Conservation (phyloP, 1,140 invertebrate genomes). For the Aphaenogaster rudis region DNA sequence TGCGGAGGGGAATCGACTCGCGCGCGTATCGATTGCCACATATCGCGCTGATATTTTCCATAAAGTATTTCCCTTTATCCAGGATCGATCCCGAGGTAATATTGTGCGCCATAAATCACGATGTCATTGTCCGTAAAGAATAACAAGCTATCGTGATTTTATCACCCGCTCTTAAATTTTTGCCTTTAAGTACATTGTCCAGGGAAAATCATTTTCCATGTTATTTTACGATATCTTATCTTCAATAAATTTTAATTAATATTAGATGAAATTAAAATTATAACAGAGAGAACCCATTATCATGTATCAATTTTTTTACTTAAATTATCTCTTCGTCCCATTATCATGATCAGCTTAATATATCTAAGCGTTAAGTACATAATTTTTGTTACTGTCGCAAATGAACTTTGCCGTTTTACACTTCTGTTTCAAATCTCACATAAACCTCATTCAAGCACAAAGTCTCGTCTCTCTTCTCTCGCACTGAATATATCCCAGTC, state of each 20-base stretch:
- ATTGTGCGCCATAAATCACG: slow-evolving; percentile 56
- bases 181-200: background rate
- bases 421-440: slow-evolving; percentile 8
- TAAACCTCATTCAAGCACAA: background rate
- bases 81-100: slow-evolving; percentile 53
- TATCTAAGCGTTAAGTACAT: slow-evolving; percentile 8
- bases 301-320: background rate
- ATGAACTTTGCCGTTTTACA: slow-evolving; percentile 20
- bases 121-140: slow-evolving; percentile 39
- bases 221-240: background rate
- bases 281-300: background rate
- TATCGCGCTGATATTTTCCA: slow-evolving; percentile 49
- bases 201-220: background rate
- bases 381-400: background rate
- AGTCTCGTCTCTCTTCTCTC: slow-evolving; percentile 10
- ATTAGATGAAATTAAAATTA: background rate
- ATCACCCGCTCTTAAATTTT: slow-evolving; percentile 29
- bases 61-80: slow-evolving; percentile 35
- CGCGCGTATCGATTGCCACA: slow-evolving; percentile 20
- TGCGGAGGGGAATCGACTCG: background rate
- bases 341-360: background rate
- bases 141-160: slow-evolving; percentile 49
- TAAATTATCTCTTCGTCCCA: background rate
- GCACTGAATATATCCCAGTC: slow-evolving; percentile 4
- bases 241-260: slow-evolving; percentile 6